phyloP scores from a whole-genome alignment of 2,113 vertebrate species.

The Hepsetus odoe region DNA sequence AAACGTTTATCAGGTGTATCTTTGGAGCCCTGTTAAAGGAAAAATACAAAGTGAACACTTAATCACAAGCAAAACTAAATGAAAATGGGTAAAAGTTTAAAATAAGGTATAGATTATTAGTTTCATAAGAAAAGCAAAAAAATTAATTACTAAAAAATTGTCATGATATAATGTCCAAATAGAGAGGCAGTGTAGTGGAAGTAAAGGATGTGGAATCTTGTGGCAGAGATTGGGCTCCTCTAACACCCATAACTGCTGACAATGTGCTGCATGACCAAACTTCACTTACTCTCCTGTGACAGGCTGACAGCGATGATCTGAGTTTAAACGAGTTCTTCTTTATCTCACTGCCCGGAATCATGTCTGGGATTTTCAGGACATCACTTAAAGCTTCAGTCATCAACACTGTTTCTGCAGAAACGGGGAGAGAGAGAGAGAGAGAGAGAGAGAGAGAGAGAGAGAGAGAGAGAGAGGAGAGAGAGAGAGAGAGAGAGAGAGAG shows the following conservation, averaged over 20 bases:
- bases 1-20: background rate
- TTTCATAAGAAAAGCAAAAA: background rate
- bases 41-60: background rate
- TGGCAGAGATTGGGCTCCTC: background rate
- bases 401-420: constrained; percentile 48
- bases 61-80: too few relatives aligned
- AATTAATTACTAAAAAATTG: background rate
- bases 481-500: background rate
- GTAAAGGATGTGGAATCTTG: background rate
- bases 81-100: background rate
- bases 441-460: too few relatives aligned
- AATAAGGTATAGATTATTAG: too few relatives aligned
- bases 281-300: constrained; percentile 39
- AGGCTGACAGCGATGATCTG: background rate
- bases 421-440: background rate
- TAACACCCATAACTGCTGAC: background rate
- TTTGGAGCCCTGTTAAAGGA: constrained; percentile 7
- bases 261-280: constrained; percentile 9
- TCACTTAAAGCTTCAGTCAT: constrained; percentile 60
- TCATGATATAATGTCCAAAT: background rate
- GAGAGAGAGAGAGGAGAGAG: background rate
- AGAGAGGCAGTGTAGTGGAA: background rate
- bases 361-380: constrained; percentile 55
- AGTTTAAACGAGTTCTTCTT: constrained; percentile 12
- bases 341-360: constrained; percentile 15